Percentiles rank a stretch among this genome's conserved stretches.
These are phyloP conservation scores for Distichodus sexfasciatus DNA, from an alignment of 2,797 vertebrate species.

Conservation along the genomic window DNA sequence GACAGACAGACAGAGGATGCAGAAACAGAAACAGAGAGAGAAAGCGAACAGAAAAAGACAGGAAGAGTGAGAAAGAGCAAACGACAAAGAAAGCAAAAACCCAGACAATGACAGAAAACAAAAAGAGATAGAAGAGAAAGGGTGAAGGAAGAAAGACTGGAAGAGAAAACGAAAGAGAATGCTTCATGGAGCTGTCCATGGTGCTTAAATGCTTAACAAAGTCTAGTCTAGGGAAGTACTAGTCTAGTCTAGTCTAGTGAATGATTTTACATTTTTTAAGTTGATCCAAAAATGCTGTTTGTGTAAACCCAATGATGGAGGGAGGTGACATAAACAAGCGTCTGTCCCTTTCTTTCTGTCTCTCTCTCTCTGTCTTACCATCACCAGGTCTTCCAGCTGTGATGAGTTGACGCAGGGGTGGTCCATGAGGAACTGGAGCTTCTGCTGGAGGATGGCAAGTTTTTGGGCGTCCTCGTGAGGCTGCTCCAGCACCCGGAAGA, in stretches of 20 bases:
- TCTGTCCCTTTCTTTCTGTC: background rate
- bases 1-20: background rate
- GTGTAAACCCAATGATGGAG: no score
- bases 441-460: conserved; percentile 85
- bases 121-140: background rate
- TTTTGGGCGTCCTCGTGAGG: conserved; percentile 90
- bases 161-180: background rate
- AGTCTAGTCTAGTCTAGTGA: no score
- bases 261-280: no score
- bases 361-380: no score
- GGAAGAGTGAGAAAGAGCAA: no score
- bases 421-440: conserved; percentile 84
- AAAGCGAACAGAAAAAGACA: no score
- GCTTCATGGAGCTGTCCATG: conserved; percentile 2
- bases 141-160: no score
- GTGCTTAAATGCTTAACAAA: background rate
- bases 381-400: conserved; percentile 92
- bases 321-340: background rate
- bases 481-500: conserved; percentile 94
- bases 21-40: no score
- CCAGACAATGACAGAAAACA: background rate
- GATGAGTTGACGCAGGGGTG: conserved; percentile 90
- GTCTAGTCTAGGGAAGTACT: no score
- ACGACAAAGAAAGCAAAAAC: no score
- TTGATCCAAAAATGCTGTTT: no score